These are phyloP conservation scores for Melanerpes aurifrons DNA, from an alignment of 2,113 vertebrate genomes.

Conservation along the genomic window DNA sequence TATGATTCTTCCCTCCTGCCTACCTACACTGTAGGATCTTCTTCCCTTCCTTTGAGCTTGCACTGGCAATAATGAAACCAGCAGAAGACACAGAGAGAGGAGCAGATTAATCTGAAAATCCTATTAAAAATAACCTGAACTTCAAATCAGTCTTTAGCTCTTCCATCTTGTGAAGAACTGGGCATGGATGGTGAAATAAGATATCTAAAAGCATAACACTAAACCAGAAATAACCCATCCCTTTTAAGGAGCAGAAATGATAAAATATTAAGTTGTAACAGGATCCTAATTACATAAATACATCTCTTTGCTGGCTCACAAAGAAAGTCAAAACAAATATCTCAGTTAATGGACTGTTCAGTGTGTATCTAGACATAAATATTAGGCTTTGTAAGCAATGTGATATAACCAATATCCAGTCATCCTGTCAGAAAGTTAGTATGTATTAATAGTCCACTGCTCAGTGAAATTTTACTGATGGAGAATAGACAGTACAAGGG, in stretches of 20 bases:
- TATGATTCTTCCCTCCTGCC: not conserved
- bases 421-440: conserved; percentile 1
- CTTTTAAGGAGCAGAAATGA: not conserved
- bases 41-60: not conserved
- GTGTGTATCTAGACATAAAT: not conserved
- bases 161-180: not conserved
- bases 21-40: not conserved
- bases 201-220: not conserved
- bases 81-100: not conserved
- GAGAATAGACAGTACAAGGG: not conserved
- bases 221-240: fast-evolving
- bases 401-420: not conserved
- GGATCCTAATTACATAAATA: not conserved
- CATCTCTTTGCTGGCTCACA: not conserved
- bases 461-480: conserved; percentile 9
- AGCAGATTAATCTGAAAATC: not conserved
- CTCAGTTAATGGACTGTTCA: not conserved
- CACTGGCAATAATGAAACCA: not conserved
- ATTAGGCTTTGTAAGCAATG: not conserved
- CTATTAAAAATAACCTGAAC: not conserved
- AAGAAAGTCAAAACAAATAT: not conserved
- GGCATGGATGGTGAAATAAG: not conserved
- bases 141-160: not conserved
- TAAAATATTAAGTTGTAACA: not conserved
- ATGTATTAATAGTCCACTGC: not conserved